Conservation (phyloP, 2,113 vertebrate species). For the Epinephelus fuscoguttatus region DNA sequence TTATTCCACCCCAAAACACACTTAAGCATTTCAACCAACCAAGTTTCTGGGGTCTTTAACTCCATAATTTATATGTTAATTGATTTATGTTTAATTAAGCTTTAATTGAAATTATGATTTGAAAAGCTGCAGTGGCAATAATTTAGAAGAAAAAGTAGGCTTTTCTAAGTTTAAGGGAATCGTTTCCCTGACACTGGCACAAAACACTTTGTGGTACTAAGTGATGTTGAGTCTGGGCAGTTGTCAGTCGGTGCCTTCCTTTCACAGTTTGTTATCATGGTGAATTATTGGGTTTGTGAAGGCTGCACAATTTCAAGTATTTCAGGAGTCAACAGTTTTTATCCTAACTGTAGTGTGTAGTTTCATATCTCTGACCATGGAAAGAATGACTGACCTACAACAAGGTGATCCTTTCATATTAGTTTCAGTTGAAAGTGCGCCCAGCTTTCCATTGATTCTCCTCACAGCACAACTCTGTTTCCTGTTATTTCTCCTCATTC, state of each 20-base stretch:
- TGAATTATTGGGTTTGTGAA: neutral
- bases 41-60: neutral
- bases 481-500: neutral
- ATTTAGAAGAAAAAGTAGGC: neutral
- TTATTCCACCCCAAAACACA: neutral
- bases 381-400: neutral
- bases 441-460: neutral
- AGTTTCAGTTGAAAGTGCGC: neutral
- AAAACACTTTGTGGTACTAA: too few species aligned
- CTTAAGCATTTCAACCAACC: neutral
- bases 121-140: too few species aligned
- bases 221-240: too few species aligned
- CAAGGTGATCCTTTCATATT: neutral
- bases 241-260: neutral
- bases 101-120: too few species aligned
- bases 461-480: neutral
- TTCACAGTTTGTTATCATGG: neutral
- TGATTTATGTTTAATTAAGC: too few species aligned
- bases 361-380: neutral
- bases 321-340: neutral
- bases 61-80: too few species aligned
- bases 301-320: neutral
- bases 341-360: neutral
- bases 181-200: neutral
- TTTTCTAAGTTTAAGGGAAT: too few species aligned